A percentile compares a stretch with the other conserved stretches of the same genome.
phyloP scores from a whole-genome alignment of 1,140 invertebrate species.

The Anastatus disparis region DNA sequence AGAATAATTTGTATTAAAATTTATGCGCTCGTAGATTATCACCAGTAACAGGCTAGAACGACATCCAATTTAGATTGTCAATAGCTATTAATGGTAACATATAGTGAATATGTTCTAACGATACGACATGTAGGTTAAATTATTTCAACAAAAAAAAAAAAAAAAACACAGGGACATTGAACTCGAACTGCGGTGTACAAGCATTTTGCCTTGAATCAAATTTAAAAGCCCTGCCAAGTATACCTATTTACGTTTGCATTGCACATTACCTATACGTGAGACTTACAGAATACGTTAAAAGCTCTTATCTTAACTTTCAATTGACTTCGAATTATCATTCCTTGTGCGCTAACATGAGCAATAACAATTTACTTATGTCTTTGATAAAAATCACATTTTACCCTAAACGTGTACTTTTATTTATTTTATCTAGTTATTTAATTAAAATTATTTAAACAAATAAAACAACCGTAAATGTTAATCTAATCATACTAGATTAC shows the following conservation, averaged over 20 bases:
- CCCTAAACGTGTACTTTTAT: no score
- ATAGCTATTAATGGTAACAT: neutral
- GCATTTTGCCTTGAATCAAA: neutral
- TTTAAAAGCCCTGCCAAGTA: slow-evolving; percentile 22
- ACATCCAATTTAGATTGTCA: neutral
- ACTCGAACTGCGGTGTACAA: neutral
- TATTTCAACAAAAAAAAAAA: neutral
- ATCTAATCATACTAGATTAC: no score
- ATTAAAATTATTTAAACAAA: no score
- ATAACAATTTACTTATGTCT: no score
- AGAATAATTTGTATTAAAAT: no score
- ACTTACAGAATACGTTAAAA: slow-evolving; percentile 7
- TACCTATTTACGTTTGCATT: slow-evolving; percentile 26
- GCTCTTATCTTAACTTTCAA: slow-evolving; percentile 4
- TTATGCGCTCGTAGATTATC: no score
- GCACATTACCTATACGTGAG: slow-evolving; percentile 2
- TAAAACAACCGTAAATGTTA: no score
- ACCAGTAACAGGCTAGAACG: no score
- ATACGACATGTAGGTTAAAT: neutral
- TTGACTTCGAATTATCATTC: slow-evolving; percentile 22
- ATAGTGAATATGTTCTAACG: neutral
- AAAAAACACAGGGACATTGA: slow-evolving; percentile 12
- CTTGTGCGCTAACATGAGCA: no score
- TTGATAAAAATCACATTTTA: no score
- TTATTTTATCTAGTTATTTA: no score